Evolutionary conservation across 2,797 vertebrate species (phyloP).

Genomic region (Anomalospiza imberbis): DNA sequence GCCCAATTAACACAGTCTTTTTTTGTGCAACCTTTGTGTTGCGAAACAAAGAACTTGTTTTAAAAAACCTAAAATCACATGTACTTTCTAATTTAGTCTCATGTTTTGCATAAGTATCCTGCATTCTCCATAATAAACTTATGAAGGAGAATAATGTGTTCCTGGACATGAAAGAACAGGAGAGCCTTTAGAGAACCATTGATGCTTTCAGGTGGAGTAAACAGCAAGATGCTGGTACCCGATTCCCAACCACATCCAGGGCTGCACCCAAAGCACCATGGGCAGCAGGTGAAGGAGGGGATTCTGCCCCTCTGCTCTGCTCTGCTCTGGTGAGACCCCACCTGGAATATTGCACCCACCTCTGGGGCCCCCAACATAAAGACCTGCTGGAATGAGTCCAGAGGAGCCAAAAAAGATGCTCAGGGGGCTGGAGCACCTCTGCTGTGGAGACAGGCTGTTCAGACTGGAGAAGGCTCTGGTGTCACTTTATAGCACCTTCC

Average conservation of each 20-base stretch:
- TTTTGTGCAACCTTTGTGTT: neutral
- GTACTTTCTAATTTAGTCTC: neutral
- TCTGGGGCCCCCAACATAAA: neutral
- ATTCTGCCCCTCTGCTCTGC: neutral
- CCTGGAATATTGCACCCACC: neutral
- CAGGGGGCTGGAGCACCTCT: neutral
- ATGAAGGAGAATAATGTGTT: neutral
- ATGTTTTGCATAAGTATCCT: neutral
- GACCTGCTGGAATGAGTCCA: neutral
- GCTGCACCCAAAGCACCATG: fast-evolving
- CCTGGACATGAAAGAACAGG: neutral
- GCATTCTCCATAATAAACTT: neutral
- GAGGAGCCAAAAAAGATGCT: neutral
- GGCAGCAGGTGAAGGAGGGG: neutral
- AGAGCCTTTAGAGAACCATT: neutral
- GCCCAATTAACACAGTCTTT: neutral
- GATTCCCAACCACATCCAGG: neutral
- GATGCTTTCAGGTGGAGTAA: neutral
- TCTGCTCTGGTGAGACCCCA: neutral
- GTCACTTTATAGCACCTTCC: neutral
- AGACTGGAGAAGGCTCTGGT: neutral
- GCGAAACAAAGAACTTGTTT: neutral
- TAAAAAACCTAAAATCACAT: neutral
- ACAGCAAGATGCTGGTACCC: neutral
- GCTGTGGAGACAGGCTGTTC: neutral